Evolutionary conservation across 2,113 vertebrate species (phyloP).

Genomic region (Bucco capensis): DNA sequence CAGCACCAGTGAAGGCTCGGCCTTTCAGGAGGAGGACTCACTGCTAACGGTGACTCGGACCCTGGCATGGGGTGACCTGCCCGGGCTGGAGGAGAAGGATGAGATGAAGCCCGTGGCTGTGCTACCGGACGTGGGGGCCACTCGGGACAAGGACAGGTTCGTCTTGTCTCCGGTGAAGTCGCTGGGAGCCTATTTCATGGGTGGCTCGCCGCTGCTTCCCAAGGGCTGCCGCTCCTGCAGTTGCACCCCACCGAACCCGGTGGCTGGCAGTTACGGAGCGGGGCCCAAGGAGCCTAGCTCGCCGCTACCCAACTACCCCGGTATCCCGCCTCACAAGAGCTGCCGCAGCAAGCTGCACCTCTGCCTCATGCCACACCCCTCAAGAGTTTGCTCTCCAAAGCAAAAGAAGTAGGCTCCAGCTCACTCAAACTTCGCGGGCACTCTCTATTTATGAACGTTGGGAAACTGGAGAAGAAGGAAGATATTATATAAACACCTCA

Average conservation of each 20-base stretch:
- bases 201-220: slow-evolving; percentile 70
- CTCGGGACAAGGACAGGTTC: slow-evolving; percentile 86
- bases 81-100: slow-evolving; percentile 71
- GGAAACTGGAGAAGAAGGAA: too few species aligned
- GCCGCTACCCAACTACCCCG: slow-evolving; percentile 83
- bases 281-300: slow-evolving; percentile 74
- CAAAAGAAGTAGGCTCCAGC: slow-evolving; percentile 77
- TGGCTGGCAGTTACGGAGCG: slow-evolving; percentile 5
- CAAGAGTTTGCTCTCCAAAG: slow-evolving; percentile 95
- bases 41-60: slow-evolving; percentile 75
- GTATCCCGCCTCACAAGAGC: slow-evolving; percentile 93
- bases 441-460: slow-evolving; percentile 87
- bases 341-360: slow-evolving; percentile 92
- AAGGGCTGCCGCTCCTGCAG: slow-evolving; percentile 64
- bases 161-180: slow-evolving; percentile 82
- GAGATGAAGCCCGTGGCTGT: slow-evolving; percentile 48
- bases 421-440: slow-evolving; percentile 82
- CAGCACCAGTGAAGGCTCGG: slow-evolving; percentile 91
- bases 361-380: slow-evolving; percentile 94
- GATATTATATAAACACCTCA: too few species aligned
- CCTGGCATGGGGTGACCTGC: slow-evolving; percentile 32
- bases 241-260: slow-evolving; percentile 4
- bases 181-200: slow-evolving; percentile 70
- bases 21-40: slow-evolving; percentile 90
- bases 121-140: too few species aligned